Conservation (phyloP, 2,888 invertebrate species). For the Gastracanthus pulcherrimus region DNA sequence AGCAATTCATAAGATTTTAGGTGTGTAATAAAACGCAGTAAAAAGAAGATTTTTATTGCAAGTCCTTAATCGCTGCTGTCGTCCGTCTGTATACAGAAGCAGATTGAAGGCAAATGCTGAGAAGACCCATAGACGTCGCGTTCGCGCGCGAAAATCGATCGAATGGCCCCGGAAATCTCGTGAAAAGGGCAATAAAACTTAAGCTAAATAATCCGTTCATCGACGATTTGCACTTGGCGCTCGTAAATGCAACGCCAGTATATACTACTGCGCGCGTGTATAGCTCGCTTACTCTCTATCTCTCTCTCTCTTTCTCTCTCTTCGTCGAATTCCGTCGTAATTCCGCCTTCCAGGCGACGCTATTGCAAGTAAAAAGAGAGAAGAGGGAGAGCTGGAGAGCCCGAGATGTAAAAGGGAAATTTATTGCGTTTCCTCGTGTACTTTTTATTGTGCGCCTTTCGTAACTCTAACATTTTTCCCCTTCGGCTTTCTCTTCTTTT, state of each 20-base stretch:
- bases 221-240: conserved; percentile 60
- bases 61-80: conserved; percentile 16
- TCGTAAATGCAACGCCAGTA: conserved; percentile 53
- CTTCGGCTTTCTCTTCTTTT: conserved; percentile 46
- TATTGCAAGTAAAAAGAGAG: conserved; percentile 30
- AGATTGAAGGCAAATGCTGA: conserved; percentile 11
- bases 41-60: neutral
- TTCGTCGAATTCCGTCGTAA: conserved; percentile 55
- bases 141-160: conserved; percentile 53
- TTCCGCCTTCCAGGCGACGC: conserved; percentile 36
- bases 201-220: conserved; percentile 60
- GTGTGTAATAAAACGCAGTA: too few species aligned
- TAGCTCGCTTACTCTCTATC: too few species aligned
- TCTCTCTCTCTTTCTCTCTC: conserved; percentile 11
- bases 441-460: conserved; percentile 50
- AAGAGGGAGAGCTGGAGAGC: neutral
- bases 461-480: conserved; percentile 53
- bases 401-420: conserved; percentile 40
- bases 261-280: neutral
- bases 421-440: conserved; percentile 47
- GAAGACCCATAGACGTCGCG: neutral
- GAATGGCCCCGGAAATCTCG: conserved; percentile 51
- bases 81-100: neutral
- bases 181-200: conserved; percentile 61
- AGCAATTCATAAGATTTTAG: too few species aligned